phyloP scores from a whole-genome alignment of 2,888 invertebrate genomes.

The Linyphia triangularis region DNA sequence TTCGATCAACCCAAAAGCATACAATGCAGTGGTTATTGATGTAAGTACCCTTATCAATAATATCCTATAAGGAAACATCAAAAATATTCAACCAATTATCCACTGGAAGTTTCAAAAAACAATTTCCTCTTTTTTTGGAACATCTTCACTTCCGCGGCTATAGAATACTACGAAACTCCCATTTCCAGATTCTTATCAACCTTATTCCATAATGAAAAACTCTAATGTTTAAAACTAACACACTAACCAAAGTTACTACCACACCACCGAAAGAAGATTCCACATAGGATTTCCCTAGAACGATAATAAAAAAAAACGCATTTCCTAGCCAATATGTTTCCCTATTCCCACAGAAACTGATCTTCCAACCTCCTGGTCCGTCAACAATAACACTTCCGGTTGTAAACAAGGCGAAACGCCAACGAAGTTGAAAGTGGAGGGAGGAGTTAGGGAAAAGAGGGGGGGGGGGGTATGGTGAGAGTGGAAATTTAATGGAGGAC shows the following conservation, averaged over 20 bases:
- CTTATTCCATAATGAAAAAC: background rate
- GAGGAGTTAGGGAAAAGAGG: conserved; percentile 52
- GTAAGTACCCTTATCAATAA: too few species aligned
- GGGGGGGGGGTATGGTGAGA: conserved; percentile 61
- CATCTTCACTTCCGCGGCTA: background rate
- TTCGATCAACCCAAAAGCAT: too few species aligned
- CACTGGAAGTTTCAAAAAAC: too few species aligned
- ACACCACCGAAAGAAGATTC: background rate
- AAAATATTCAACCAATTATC: too few species aligned
- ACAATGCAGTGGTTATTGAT: too few species aligned
- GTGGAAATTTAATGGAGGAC: conserved; percentile 55
- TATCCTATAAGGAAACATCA: too few species aligned
- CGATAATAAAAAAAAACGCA: conserved; percentile 5
- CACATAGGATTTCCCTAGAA: background rate
- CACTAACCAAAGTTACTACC: background rate
- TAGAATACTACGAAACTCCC: background rate
- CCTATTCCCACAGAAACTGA: conserved; percentile 53
- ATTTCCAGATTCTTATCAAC: conserved; percentile 7
- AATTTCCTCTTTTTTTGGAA: background rate
- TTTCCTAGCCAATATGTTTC: background rate
- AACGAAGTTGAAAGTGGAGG: conserved; percentile 62
- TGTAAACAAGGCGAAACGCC: conserved; percentile 67
- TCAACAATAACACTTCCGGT: conserved; percentile 73
- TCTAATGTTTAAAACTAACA: conserved; percentile 40
- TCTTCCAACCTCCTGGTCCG: conserved; percentile 35